A percentile compares a stretch with the other conserved stretches of the same genome.
phyloP scores from a whole-genome alignment of 2,113 vertebrate genomes.

The Salvelinus namaycush region DNA sequence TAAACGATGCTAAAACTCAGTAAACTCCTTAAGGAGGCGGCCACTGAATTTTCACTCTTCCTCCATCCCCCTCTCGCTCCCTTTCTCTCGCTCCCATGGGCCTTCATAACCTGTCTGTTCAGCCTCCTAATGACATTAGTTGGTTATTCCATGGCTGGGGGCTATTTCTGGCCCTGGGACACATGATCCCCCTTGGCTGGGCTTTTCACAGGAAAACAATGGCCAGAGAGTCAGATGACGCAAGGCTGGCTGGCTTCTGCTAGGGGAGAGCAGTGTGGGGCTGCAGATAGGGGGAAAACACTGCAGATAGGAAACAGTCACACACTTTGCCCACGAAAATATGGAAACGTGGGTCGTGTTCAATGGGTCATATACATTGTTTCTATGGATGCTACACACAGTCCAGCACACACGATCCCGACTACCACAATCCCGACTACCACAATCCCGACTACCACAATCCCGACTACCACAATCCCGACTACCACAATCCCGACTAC shows the following conservation, averaged over 20 bases:
- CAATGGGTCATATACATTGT: too few relatives aligned
- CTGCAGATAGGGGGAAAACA: background rate
- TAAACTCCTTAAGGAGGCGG: conserved; percentile 14
- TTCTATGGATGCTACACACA: too few relatives aligned
- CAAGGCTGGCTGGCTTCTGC: conserved; percentile 9
- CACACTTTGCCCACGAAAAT: too few relatives aligned
- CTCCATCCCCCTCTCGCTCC: background rate
- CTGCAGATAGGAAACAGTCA: background rate
- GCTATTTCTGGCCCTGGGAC: conserved; percentile 44
- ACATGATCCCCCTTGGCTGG: conserved; percentile 35
- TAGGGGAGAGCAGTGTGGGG: conserved; percentile 15
- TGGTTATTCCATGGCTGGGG: conserved; percentile 36
- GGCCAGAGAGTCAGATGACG: conserved; percentile 28
- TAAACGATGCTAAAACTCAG: conserved; percentile 7
- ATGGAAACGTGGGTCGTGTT: too few relatives aligned
- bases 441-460: too few relatives aligned
- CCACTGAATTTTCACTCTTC: background rate
- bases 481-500: too few relatives aligned
- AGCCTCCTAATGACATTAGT: conserved; percentile 49
- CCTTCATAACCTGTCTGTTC: conserved; percentile 47
- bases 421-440: too few relatives aligned
- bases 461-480: too few relatives aligned
- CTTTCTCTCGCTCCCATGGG: background rate
- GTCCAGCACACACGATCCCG: too few relatives aligned
- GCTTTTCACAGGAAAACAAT: conserved; percentile 39